A percentile compares a stretch with the other conserved stretches of the same genome.
Evolutionary conservation across 2,888 invertebrate species (phyloP).

Genomic region (Onthophagus sagittarius): DNA sequence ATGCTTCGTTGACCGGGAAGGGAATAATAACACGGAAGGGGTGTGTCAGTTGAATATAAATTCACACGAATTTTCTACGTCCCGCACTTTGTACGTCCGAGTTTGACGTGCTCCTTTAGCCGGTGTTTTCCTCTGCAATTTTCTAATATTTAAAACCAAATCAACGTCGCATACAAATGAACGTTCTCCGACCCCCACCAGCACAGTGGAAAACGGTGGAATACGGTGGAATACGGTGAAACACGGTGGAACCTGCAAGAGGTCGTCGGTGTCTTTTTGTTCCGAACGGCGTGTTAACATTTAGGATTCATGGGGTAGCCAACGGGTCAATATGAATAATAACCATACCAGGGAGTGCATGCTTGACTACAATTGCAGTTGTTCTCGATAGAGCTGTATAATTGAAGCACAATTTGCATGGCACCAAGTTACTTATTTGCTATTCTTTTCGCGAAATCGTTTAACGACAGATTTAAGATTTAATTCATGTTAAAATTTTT

Average conservation of each 20-base stretch:
- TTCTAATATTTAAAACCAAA: not conserved
- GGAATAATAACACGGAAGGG: constrained; percentile 38
- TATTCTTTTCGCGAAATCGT: not conserved
- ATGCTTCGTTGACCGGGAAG: not conserved
- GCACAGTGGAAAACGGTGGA: too few species aligned
- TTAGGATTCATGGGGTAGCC: not conserved
- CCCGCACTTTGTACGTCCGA: constrained; percentile 22
- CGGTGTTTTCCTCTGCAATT: not conserved
- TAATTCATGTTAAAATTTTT: too few species aligned
- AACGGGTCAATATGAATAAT: not conserved
- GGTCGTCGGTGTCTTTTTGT: not conserved
- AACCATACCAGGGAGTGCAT: not conserved
- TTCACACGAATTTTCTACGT: constrained; percentile 37
- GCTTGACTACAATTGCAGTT: not conserved
- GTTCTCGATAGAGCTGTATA: not conserved
- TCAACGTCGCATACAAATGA: not conserved
- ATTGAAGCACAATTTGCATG: not conserved
- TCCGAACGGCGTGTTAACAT: not conserved
- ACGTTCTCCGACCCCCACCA: too few species aligned
- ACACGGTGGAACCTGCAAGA: not conserved
- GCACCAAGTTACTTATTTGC: not conserved
- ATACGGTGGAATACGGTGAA: too few species aligned
- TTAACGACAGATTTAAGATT: too few species aligned
- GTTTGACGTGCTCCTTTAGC: constrained; percentile 20
- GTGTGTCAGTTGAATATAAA: constrained; percentile 39